Base-by-base conservation (phyloP, 2,888 invertebrate genomes). In the Luperina testacea region DNA sequence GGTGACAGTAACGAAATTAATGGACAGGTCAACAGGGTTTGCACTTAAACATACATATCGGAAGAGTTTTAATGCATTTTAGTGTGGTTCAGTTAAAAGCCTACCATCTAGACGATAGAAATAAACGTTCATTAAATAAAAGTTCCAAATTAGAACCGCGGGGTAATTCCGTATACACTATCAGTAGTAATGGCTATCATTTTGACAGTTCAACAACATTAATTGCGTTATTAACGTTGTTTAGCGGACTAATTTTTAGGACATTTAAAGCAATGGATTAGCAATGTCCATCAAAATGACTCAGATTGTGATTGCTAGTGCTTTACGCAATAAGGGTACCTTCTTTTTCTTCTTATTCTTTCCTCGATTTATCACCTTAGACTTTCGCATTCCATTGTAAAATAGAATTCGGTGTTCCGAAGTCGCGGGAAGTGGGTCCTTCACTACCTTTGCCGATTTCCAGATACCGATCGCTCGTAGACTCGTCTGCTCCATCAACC, bases 1-100 rank as follows among this genome's bases (percentile, higher is more conserved):
- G 9, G 20, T 42, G 51, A 81, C n/a, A 73, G 27, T 51, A 51
- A 67, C 65, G 65, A 57, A 57, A 0, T 17, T 59, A 67, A 51
- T 53, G 3, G 24, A 75, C 59, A 59, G 51, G 11, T 38, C 53
- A 9, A 4, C 38, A n/a, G 4, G 45, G 17, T 15, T 57, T 17
- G 63, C 27, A 42, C 13, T 32, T 42, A 27, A 11, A 32, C 24
- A 27, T 0, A 11, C 2, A 20, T 51, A 11, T 17, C 11, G 7
- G 5, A 13, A 57, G 27, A 48, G 32, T 9, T 57, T 38, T 48
- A 48, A 67, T 15, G 15, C 61, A 15, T 42, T 75, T 53, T n/a
- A 61, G 1, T 38, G 45, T n/a, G 11, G 5, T 32, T 32, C 15
- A 15, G 24, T n/a, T 79, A 32, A 24, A 24, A 51, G n/a, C 24